Percentiles rank a stretch among this genome's conserved stretches.
Evolutionary conservation across 2,113 vertebrate genomes (phyloP).

Genomic region (Tetraodon nigroviridis): DNA sequence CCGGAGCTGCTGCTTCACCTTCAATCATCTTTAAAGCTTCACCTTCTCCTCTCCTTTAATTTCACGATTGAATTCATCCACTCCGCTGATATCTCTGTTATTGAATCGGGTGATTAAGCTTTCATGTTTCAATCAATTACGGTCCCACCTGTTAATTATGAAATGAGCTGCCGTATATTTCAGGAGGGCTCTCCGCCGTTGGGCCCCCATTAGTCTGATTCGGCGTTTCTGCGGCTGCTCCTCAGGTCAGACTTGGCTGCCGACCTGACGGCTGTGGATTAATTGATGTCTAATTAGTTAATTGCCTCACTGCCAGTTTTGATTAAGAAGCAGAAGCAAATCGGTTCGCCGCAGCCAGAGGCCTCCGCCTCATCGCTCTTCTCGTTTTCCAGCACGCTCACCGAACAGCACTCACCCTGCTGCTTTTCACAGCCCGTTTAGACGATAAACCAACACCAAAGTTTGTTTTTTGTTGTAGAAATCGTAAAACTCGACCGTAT

Average conservation of each 20-base stretch:
- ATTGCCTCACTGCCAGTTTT: conserved; percentile 63
- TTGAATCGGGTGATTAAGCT: conserved; percentile 56
- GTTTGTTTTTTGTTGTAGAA: too few species aligned
- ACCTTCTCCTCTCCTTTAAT: conserved; percentile 49
- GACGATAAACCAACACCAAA: too few species aligned
- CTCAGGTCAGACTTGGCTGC: conserved; percentile 42
- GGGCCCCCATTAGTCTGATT: conserved; percentile 43
- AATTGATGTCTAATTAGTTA: conserved; percentile 70
- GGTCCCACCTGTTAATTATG: conserved; percentile 60
- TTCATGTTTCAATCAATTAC: conserved; percentile 58
- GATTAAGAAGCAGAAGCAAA: conserved; percentile 57
- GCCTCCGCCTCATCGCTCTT: not conserved
- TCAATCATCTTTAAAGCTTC: conserved; percentile 48
- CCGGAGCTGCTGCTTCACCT: conserved; percentile 41
- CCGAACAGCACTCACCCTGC: not conserved
- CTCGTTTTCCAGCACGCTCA: not conserved
- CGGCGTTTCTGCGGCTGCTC: conserved; percentile 26
- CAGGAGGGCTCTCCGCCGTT: conserved; percentile 26
- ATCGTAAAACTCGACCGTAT: too few species aligned
- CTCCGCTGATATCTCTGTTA: conserved; percentile 42
- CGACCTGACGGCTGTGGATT: conserved; percentile 51
- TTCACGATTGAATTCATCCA: conserved; percentile 58
- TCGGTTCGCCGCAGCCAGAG: conserved; percentile 13
- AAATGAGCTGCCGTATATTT: conserved; percentile 50
- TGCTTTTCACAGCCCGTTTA: not conserved